Evolutionary conservation across 2,797 vertebrate genomes (phyloP).

Genomic region (Meriones psammophilus): DNA sequence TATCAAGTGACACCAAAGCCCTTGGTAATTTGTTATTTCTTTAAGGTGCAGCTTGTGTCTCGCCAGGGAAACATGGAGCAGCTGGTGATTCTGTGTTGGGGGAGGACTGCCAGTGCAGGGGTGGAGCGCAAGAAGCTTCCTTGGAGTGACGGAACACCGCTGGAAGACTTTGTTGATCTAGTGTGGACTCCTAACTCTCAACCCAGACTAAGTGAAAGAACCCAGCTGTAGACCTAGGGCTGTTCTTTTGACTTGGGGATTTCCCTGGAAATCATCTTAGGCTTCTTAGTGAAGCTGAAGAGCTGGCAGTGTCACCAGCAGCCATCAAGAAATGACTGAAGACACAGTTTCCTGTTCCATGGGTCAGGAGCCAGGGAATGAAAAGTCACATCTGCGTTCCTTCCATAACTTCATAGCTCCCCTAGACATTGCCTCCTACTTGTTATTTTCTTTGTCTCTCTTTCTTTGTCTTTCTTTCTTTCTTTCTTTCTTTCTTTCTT

Average conservation of each 20-base stretch:
- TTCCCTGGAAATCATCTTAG: neutral
- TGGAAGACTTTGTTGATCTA: neutral
- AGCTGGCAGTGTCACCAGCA: neutral
- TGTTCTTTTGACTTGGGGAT: neutral
- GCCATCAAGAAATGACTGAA: neutral
- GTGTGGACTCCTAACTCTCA: neutral
- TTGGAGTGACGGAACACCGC: neutral
- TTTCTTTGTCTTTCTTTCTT: too few species aligned
- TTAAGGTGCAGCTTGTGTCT: conserved; percentile 30
- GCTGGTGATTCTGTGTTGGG: neutral
- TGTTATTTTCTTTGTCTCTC: neutral
- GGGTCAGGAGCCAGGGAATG: neutral
- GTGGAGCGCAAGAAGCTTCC: neutral
- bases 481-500: too few species aligned
- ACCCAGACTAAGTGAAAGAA: neutral
- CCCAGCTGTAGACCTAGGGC: accelerated
- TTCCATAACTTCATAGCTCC: neutral
- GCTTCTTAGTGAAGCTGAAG: neutral
- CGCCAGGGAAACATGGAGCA: neutral
- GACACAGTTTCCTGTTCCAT: neutral
- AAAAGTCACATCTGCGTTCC: accelerated
- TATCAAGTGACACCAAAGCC: conserved; percentile 70
- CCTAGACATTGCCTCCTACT: neutral
- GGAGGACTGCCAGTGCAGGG: neutral
- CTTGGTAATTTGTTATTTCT: conserved; percentile 58